These are phyloP conservation scores for Drepana falcataria DNA, from an alignment of 2,888 invertebrate genomes.

Conservation along the genomic window DNA sequence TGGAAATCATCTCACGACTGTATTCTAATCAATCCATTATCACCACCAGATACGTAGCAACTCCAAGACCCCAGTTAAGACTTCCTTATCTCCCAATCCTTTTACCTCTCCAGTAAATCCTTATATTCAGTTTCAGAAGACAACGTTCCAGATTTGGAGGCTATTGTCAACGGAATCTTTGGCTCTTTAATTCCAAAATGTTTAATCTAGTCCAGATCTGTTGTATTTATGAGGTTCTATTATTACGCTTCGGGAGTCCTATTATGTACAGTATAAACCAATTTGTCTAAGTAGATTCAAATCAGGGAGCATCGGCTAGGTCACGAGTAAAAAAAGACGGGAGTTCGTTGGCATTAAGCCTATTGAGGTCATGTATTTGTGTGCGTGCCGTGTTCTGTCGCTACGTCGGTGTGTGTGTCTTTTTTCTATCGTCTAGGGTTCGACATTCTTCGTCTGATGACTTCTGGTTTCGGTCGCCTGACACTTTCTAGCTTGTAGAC, in stretches of 20 bases:
- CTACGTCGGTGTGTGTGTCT: slow-evolving; percentile 2
- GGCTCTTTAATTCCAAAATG: too few species aligned
- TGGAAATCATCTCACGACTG: neutral
- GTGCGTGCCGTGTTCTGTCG: slow-evolving; percentile 12
- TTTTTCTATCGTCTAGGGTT: slow-evolving; percentile 6
- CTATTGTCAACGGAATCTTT: too few species aligned
- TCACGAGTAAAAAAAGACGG: slow-evolving; percentile 24
- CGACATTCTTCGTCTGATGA: neutral
- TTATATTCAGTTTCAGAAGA: too few species aligned
- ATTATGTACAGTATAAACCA: neutral
- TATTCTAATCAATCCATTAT: neutral
- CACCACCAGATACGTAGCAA: neutral
- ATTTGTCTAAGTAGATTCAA: neutral
- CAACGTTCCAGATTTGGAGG: too few species aligned
- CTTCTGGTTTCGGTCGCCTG: too few species aligned
- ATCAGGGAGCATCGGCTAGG: neutral
- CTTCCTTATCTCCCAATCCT: too few species aligned
- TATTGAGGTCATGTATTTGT: slow-evolving; percentile 38
- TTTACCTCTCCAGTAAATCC: too few species aligned
- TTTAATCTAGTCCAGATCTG: too few species aligned
- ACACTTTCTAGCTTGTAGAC: too few species aligned
- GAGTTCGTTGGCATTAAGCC: slow-evolving; percentile 48
- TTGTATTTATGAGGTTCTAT: neutral
- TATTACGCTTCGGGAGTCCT: neutral
- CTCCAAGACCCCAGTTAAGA: too few species aligned